Evolutionary conservation across 2,888 invertebrate genomes (phyloP).

Genomic region (Gryllus longicercus): DNA sequence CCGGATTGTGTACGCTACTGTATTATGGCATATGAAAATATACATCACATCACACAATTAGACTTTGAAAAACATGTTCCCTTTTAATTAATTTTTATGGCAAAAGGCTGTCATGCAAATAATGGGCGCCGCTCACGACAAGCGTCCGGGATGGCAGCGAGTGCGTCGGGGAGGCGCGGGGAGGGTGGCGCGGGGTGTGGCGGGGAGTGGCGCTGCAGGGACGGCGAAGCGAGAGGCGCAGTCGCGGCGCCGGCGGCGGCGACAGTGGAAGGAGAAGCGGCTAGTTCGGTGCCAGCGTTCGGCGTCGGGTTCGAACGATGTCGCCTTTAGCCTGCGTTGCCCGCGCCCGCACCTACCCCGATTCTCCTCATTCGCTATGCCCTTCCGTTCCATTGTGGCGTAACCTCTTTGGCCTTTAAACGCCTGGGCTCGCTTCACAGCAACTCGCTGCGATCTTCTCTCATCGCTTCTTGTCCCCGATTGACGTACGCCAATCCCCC

Average conservation of each 20-base stretch:
- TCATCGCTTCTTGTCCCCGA: no score
- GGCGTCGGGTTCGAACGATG: background rate
- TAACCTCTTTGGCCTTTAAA: no score
- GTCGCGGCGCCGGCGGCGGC: background rate
- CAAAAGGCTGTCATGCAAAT: conserved; percentile 19
- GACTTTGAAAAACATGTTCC: conserved; percentile 12
- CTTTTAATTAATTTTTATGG: conserved; percentile 23
- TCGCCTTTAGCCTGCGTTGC: no score
- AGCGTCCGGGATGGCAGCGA: background rate
- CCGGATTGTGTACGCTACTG: conserved; percentile 17
- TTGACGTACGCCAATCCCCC: no score
- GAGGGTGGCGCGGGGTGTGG: background rate
- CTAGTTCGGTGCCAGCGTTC: background rate
- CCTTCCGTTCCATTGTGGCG: no score
- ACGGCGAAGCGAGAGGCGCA: background rate
- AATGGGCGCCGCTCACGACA: conserved; percentile 11
- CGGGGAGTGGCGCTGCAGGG: background rate
- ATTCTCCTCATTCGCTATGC: no score
- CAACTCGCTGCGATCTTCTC: no score
- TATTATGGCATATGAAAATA: conserved; percentile 17
- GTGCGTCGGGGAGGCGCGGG: background rate
- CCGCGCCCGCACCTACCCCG: background rate
- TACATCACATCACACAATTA: conserved; percentile 17
- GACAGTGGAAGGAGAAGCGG: background rate
- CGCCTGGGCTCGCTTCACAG: no score